Evolutionary conservation across 2,888 invertebrate genomes (phyloP), one percentile per base, ranked within the genome.

Genomic region (Volucella inanis): DNA sequence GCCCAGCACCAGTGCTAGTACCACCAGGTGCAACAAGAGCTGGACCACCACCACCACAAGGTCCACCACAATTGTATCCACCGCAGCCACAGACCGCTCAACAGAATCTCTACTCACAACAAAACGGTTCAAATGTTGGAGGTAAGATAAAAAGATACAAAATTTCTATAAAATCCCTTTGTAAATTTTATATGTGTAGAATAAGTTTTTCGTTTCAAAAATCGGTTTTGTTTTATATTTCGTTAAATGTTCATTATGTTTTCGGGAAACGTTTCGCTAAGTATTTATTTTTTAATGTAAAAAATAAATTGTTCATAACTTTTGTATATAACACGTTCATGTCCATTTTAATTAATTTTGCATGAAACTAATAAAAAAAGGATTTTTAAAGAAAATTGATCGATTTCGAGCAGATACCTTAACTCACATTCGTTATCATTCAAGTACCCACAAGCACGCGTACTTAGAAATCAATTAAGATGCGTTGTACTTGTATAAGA

Each of bases 1-100:
- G 98, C 89, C 98, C 98, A 45, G 98, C 98, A 88, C 97, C 98
- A 79, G 97, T 98, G 89, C 94, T 97, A 87, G 96, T 97, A 89
- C 94, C 94, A 88, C 94, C 93, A 67, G 95, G 94, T 90, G 95
- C 94, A 88, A 94, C 95, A 87, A 93, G 95, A 86, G 95, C 94
- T 89, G 95, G 94, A 90, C 95, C 95, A 90, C 96, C 94, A 91
- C 94, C 94, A 88, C 94, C 93, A 89, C 94, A 94, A 90, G 96
- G 94, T 91, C 94, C 94, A 88, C 94, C 93, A 89, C 94, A 94
- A 88, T 93, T 94, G 88, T 95, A 94, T 90, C 94, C 94, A 88
- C 94, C 93, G 87, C 92, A 91, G 88, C 94, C 93, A 74, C 92
- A 92, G 88, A 91, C 91, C 89, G 91, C 93, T 87, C 91, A 93